These are phyloP conservation scores for Rhimphoctona megacephalus DNA, from an alignment of 2,888 invertebrate genomes.

Conservation along the genomic window DNA sequence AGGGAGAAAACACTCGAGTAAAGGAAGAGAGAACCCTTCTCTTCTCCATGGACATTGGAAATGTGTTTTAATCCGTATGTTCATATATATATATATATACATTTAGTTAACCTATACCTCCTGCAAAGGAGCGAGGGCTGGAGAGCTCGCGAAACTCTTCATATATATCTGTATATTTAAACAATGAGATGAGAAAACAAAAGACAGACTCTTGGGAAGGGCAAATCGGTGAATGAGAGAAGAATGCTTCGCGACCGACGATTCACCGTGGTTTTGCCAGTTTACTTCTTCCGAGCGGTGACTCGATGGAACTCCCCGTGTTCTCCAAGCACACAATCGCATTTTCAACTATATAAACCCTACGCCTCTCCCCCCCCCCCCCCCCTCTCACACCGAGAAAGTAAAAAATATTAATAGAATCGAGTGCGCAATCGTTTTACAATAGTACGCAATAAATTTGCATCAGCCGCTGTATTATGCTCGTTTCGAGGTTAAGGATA, in stretches of 20 bases:
- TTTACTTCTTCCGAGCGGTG: slow-evolving; percentile 1
- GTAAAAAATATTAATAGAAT: slow-evolving; percentile 41
- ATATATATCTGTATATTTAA: neutral
- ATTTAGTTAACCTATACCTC: neutral
- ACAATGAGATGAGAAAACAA: slow-evolving; percentile 35
- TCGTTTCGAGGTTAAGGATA: neutral
- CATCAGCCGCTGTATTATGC: neutral
- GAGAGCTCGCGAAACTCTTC: slow-evolving; percentile 7
- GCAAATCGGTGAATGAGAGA: slow-evolving; percentile 45
- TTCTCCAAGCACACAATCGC: slow-evolving; percentile 10
- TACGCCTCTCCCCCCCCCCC: neutral
- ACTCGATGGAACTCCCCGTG: slow-evolving; percentile 25
- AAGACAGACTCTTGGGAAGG: slow-evolving; percentile 30
- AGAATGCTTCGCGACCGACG: slow-evolving; percentile 37
- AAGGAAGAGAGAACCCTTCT: slow-evolving; percentile 24
- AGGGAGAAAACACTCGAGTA: slow-evolving; percentile 34
- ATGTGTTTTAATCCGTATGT: slow-evolving; percentile 32
- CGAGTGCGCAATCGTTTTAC: slow-evolving; percentile 17
- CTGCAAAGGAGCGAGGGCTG: slow-evolving; percentile 1
- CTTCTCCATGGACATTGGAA: slow-evolving; percentile 11
- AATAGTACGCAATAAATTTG: slow-evolving; percentile 14
- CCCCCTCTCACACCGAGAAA: neutral
- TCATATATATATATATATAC: no score
- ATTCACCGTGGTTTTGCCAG: slow-evolving; percentile 37
- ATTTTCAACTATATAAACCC: slow-evolving; percentile 6